A percentile compares a stretch with the other conserved stretches of the same genome.
phyloP scores from a whole-genome alignment of 2,113 vertebrate genomes.

The human region GRCh38 chr6:13008501-13009000 shows the following conservation, averaged over 20 bases:
- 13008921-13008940: not conserved
- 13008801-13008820: not conserved
- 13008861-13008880: not conserved
- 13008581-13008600: not conserved
- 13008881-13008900: not conserved
- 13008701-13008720: slow-evolving; percentile 4
- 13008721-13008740: not conserved
- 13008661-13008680: not conserved
- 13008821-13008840: not conserved
- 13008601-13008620: not conserved
- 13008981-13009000: not conserved
- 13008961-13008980: not conserved
- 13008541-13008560: not conserved
- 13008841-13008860: not conserved
- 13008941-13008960: not conserved
- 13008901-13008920: not conserved
- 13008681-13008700: not conserved
- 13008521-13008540: not conserved
- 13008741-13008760: not conserved
- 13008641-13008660: not conserved
- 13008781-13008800: slow-evolving; percentile 11
- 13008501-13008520: not conserved
- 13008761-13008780: slow-evolving; percentile 13
- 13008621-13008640: not conserved
- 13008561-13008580: not conserved